Percentiles rank a stretch among this genome's conserved stretches.
phyloP scores from a whole-genome alignment of 2,888 invertebrate genomes.

The Drosophila borealis region DNA sequence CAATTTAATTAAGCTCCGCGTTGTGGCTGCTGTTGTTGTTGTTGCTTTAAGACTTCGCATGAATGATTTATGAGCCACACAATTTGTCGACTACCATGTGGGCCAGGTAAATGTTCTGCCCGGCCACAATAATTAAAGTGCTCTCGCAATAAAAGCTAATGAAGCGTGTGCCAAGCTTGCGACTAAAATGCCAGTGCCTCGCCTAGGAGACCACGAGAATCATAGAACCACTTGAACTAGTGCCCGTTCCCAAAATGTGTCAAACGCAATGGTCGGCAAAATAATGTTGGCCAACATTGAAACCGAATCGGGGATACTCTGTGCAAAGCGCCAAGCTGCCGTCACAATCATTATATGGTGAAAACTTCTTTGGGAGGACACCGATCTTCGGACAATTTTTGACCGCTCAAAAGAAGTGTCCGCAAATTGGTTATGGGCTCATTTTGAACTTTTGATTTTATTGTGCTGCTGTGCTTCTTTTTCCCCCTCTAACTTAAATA shows the following conservation, averaged over 20 bases:
- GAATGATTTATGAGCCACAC: conserved; percentile 56
- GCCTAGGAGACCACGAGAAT: background rate
- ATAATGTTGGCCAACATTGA: conserved; percentile 7
- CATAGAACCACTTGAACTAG: background rate
- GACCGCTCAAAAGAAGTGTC: too few species aligned
- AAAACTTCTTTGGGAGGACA: too few species aligned
- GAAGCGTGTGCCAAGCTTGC: conserved; percentile 33
- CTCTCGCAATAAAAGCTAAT: conserved; percentile 42
- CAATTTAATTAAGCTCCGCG: conserved; percentile 62
- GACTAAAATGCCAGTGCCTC: background rate
- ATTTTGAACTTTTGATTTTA: too few species aligned
- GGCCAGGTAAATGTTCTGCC: conserved; percentile 37
- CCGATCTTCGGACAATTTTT: too few species aligned
- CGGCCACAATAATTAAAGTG: conserved; percentile 38
- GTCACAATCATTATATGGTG: too few species aligned
- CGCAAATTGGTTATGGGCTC: too few species aligned
- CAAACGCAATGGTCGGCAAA: conserved; percentile 20
- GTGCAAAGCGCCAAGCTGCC: too few species aligned
- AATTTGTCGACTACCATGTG: conserved; percentile 8
- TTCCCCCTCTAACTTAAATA: too few species aligned
- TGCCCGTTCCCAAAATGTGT: background rate
- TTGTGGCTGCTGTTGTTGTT: conserved; percentile 20
- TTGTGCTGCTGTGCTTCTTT: too few species aligned
- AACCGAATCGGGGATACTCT: background rate
- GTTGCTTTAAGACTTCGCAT: conserved; percentile 42